A percentile compares a stretch with the other conserved stretches of the same genome.
Evolutionary conservation across 2,797 vertebrate species (phyloP).

Genomic region (Gallinago nigripennis): DNA sequence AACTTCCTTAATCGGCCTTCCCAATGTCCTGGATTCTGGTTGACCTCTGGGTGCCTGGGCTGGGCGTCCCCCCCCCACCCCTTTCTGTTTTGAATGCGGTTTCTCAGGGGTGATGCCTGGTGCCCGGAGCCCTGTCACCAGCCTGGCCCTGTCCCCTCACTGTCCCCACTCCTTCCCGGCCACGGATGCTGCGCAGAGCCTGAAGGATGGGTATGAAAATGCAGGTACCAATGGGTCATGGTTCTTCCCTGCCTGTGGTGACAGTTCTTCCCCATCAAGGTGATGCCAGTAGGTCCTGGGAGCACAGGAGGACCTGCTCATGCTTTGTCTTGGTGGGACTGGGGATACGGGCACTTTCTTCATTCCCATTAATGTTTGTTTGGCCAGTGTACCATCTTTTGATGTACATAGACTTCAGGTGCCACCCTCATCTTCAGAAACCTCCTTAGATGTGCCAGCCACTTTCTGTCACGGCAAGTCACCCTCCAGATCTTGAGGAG

Average conservation of each 20-base stretch:
- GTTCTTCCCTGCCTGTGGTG: background rate
- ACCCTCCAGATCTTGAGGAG: background rate
- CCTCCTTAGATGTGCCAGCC: background rate
- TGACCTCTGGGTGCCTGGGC: background rate
- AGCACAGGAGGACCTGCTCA: rapidly evolving
- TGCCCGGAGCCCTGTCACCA: background rate
- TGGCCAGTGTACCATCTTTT: background rate
- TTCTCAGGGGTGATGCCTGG: background rate
- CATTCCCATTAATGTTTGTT: background rate
- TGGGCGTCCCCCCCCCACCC: background rate
- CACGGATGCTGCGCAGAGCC: rapidly evolving
- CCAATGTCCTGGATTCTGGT: background rate
- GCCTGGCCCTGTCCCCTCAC: background rate
- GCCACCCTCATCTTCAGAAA: background rate
- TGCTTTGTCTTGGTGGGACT: background rate
- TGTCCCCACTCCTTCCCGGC: background rate
- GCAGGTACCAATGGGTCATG: rapidly evolving
- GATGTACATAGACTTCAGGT: rapidly evolving
- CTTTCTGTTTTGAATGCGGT: background rate
- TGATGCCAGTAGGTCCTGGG: background rate
- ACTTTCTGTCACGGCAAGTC: background rate
- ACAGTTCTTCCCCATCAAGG: too few relatives aligned
- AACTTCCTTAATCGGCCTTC: background rate
- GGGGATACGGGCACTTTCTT: background rate
- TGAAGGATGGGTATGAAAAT: background rate